Percentiles rank a stretch among this genome's conserved stretches.
Conservation (phyloP, 2,113 vertebrate species). For the Galeopterus variegatus region DNA sequence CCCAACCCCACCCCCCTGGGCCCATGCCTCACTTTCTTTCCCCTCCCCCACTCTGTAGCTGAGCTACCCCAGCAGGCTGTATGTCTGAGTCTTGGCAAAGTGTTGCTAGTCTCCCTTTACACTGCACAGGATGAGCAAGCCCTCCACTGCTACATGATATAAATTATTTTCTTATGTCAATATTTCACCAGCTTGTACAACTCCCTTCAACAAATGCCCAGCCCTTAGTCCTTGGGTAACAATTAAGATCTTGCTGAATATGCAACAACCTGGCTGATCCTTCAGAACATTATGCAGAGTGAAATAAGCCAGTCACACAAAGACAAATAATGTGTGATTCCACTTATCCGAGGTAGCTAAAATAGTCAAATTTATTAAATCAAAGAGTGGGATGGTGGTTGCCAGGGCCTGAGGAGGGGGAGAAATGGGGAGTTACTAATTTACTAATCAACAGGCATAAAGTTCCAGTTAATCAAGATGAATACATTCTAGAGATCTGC, state of each 20-base stretch:
- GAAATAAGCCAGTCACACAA: neutral
- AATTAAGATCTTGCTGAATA: neutral
- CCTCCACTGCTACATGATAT: neutral
- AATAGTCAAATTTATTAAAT: neutral
- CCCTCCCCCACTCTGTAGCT: neutral
- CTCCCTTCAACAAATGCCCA: neutral
- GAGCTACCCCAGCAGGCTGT: neutral
- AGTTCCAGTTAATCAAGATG: neutral
- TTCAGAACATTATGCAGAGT: neutral
- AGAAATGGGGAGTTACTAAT: neutral
- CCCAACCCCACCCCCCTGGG: no score
- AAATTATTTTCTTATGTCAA: neutral
- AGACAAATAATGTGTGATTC: neutral
- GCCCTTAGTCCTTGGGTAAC: neutral
- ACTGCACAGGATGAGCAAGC: neutral
- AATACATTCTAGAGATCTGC: neutral
- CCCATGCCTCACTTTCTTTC: neutral
- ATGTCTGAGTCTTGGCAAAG: neutral
- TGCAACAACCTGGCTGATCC: neutral
- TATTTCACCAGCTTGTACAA: neutral
- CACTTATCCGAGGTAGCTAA: neutral
- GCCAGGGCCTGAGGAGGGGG: fast-evolving
- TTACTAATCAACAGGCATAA: neutral
- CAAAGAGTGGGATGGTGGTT: neutral
- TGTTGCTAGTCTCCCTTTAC: neutral